These are phyloP conservation scores for Xiphophorus birchmanni DNA, from an alignment of 2,797 vertebrate species.

Conservation along the genomic window DNA sequence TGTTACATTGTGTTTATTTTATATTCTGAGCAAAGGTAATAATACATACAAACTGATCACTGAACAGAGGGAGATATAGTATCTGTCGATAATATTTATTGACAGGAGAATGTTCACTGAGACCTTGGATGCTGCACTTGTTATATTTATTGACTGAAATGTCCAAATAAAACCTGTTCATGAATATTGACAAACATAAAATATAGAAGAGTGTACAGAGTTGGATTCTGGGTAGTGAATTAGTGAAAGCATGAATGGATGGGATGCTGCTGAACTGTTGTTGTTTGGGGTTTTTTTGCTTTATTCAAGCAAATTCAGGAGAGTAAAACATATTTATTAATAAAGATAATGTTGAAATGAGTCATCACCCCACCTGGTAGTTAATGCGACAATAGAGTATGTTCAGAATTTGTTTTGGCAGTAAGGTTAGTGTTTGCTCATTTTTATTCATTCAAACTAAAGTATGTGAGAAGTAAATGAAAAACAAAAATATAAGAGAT, in stretches of 20 bases:
- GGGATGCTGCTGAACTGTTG: neutral
- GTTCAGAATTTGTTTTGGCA: neutral
- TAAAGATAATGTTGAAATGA: neutral
- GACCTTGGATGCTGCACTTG: constrained; percentile 52
- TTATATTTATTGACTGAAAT: constrained; percentile 65
- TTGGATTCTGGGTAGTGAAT: constrained; percentile 21
- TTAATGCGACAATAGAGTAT: neutral
- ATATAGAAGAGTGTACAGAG: constrained; percentile 48
- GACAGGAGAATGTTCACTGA: constrained; percentile 41
- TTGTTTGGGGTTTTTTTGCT: neutral
- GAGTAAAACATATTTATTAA: neutral
- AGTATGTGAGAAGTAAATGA: neutral
- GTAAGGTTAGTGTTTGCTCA: neutral
- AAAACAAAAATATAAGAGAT: neutral
- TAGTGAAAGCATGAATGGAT: constrained; percentile 4
- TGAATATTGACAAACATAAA: constrained; percentile 63
- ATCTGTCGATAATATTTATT: constrained; percentile 28
- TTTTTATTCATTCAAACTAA: neutral
- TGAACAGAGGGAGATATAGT: constrained; percentile 28
- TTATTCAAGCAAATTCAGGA: neutral
- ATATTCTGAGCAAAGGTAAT: constrained; percentile 40
- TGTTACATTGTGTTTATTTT: constrained; percentile 27
- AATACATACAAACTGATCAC: constrained; percentile 42
- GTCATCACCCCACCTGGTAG: neutral
- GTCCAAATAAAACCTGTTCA: constrained; percentile 60